phyloP scores from a whole-genome alignment of 2,888 invertebrate species.

The Nephrotoma guestfalica region DNA sequence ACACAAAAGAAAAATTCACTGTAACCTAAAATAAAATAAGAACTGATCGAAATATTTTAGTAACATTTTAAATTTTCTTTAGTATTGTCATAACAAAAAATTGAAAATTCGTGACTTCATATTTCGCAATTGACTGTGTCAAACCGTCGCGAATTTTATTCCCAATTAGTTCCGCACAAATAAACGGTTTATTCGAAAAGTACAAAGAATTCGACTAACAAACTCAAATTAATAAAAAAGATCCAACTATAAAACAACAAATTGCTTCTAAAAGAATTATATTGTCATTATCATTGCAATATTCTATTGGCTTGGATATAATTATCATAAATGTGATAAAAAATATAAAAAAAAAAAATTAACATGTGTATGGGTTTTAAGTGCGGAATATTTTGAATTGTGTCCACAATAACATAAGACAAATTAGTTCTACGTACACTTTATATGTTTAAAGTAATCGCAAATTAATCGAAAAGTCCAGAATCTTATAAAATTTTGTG shows the following conservation, averaged over 20 bases:
- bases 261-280: neutral
- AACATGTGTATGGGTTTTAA: neutral
- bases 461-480: neutral
- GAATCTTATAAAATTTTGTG: neutral
- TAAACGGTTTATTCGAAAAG: neutral
- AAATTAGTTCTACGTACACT: neutral
- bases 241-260: neutral
- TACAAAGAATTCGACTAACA: neutral
- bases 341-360: neutral
- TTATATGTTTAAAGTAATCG: neutral
- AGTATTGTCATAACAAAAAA: neutral
- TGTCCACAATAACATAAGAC: neutral
- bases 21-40: neutral
- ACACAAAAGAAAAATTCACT: neutral
- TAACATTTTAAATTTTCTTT: neutral
- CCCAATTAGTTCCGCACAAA: neutral
- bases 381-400: neutral
- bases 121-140: neutral
- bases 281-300: neutral
- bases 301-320: neutral
- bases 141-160: neutral
- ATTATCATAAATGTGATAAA: neutral
- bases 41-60: neutral
- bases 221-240: neutral
- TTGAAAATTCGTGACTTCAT: neutral